These are phyloP conservation scores for Eupithecia vulgata DNA, from an alignment of 2,888 invertebrate species.

Conservation along the genomic window DNA sequence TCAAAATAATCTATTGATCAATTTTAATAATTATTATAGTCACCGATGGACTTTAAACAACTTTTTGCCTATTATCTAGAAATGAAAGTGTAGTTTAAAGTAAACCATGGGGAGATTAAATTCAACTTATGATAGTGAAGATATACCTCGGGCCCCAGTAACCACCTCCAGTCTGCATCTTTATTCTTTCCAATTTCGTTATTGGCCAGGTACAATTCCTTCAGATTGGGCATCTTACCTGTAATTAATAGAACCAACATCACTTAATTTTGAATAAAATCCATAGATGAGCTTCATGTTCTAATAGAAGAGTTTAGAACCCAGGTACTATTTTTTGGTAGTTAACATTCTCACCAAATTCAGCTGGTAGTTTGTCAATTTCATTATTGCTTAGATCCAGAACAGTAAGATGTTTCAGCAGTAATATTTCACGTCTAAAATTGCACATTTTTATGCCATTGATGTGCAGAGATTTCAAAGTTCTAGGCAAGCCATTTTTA, in stretches of 20 bases:
- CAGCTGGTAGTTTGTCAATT: conserved; percentile 87
- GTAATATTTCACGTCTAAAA: conserved; percentile 88
- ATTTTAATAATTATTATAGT: background rate
- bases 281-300: background rate
- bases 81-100: background rate
- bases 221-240: conserved; percentile 83
- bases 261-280: background rate
- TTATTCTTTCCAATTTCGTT: conserved; percentile 85
- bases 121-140: background rate
- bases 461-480: conserved; percentile 86
- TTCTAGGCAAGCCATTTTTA: conserved; percentile 87
- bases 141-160: conserved; percentile 75
- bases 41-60: background rate
- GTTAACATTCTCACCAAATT: conserved; percentile 80
- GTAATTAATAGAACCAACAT: conserved; percentile 39
- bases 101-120: background rate
- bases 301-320: background rate
- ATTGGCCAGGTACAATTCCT: conserved; percentile 85
- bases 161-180: conserved; percentile 87
- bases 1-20: background rate
- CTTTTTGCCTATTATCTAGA: conserved; percentile 2
- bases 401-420: conserved; percentile 85
- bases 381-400: conserved; percentile 89
- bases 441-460: conserved; percentile 85
- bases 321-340: background rate